phyloP scores from a whole-genome alignment of 2,113 vertebrate species.

The Brachypteracias leptosomus region DNA sequence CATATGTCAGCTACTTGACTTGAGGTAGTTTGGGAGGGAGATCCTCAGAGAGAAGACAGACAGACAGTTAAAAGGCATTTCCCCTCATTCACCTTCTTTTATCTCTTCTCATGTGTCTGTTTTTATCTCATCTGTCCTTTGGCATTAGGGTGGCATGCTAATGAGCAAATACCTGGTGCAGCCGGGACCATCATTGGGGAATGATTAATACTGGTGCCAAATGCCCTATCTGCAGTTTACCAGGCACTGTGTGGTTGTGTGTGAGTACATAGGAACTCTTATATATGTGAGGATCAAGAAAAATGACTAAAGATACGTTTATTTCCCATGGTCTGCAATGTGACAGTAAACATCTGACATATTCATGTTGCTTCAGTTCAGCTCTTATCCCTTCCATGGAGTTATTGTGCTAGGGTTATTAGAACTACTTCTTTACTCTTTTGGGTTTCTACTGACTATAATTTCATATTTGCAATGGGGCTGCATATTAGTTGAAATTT shows the following conservation, averaged over 20 bases:
- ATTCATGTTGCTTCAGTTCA: neutral
- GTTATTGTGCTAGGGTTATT: neutral
- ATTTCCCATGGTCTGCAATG: neutral
- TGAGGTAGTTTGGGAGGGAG: neutral
- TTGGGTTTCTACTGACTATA: neutral
- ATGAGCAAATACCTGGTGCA: neutral
- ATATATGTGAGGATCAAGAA: neutral
- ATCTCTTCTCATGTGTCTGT: neutral
- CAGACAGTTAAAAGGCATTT: neutral
- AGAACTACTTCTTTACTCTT: neutral
- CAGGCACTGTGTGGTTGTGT: neutral
- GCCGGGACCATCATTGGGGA: neutral
- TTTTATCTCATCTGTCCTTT: neutral
- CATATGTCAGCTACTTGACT: neutral
- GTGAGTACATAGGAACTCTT: neutral
- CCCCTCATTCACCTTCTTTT: neutral
- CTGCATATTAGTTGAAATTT: neutral
- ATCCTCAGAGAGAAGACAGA: neutral
- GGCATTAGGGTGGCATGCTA: neutral
- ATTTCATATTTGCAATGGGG: neutral
- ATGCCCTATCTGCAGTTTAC: neutral
- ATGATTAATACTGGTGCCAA: conserved; percentile 34
- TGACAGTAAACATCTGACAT: neutral
- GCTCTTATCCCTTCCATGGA: neutral
- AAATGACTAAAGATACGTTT: neutral